phyloP scores from a whole-genome alignment of 1,140 invertebrate genomes.

The Rhopalosiphum maidis region DNA sequence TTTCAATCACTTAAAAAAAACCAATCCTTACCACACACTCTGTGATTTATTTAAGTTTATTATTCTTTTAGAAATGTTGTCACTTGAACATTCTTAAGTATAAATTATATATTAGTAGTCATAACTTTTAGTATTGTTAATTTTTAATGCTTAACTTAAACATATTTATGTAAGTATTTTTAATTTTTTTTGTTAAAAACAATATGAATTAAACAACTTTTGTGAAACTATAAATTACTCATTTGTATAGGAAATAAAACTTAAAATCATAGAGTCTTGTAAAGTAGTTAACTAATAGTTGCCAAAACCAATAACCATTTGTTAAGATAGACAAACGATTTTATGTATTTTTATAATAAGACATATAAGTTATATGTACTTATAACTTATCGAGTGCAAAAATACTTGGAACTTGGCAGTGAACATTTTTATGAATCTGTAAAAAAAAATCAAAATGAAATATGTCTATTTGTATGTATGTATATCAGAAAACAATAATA shows the following conservation, averaged over 20 bases:
- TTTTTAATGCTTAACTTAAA: not conserved
- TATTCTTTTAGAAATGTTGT: too few relatives aligned
- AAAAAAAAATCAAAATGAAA: not conserved
- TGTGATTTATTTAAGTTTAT: too few relatives aligned
- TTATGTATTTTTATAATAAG: not conserved
- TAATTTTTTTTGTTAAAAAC: not conserved
- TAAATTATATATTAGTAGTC: too few relatives aligned
- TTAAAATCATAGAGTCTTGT: not conserved
- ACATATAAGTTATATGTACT: not conserved
- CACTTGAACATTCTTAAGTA: too few relatives aligned
- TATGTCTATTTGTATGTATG: not conserved
- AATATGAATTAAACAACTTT: not conserved
- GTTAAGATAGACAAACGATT: not conserved
- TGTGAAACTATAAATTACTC: not conserved
- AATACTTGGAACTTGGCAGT: not conserved
- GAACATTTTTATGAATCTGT: not conserved
- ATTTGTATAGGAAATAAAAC: not conserved
- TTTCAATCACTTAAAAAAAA: too few relatives aligned
- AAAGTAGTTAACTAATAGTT: not conserved
- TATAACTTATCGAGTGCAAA: conserved; percentile 9
- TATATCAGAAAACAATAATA: not conserved
- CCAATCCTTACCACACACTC: too few relatives aligned
- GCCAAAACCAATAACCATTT: conserved; percentile 33
- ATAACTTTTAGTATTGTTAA: too few relatives aligned
- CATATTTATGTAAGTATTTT: not conserved